Evolutionary conservation across 2,888 invertebrate genomes (phyloP).

Genomic region (Meghimatium bilineatum): DNA sequence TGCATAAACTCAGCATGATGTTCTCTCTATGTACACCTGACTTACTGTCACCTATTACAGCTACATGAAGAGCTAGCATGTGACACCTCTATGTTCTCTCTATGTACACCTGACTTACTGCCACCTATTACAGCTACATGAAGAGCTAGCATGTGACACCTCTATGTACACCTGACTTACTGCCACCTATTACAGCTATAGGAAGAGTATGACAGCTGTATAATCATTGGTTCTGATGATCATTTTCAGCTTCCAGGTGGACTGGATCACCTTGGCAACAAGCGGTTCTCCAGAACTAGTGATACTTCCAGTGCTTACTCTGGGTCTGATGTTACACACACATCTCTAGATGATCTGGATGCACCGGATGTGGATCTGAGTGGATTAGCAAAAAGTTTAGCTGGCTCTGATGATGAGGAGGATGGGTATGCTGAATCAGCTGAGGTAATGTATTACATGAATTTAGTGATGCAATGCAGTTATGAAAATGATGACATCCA

Average conservation of each 20-base stretch:
- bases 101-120: no score
- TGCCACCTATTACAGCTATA: no score
- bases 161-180: no score
- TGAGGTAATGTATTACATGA: constrained; percentile 51
- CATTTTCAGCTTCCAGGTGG: constrained; percentile 48
- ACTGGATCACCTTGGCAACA: constrained; percentile 53
- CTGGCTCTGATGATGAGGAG: constrained; percentile 96
- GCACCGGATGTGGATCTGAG: constrained; percentile 85
- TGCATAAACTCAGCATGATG: no score
- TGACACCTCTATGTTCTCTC: constrained; percentile 10
- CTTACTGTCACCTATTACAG: constrained; percentile 24
- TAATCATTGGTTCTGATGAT: constrained; percentile 34
- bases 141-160: constrained; percentile 45
- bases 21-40: no score
- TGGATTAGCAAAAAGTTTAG: constrained; percentile 95
- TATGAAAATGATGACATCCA: no score
- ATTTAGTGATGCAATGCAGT: no score
- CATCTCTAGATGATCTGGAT: constrained; percentile 80
- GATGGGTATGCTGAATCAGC: constrained; percentile 77
- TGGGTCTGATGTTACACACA: constrained; percentile 88
- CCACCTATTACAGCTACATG: constrained; percentile 48
- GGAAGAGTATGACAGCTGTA: no score
- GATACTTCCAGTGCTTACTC: constrained; percentile 98
- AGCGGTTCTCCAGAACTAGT: constrained; percentile 79
- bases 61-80: constrained; percentile 52